Conservation (phyloP, 2,797 vertebrate genomes). For the Clarias fuscus region DNA sequence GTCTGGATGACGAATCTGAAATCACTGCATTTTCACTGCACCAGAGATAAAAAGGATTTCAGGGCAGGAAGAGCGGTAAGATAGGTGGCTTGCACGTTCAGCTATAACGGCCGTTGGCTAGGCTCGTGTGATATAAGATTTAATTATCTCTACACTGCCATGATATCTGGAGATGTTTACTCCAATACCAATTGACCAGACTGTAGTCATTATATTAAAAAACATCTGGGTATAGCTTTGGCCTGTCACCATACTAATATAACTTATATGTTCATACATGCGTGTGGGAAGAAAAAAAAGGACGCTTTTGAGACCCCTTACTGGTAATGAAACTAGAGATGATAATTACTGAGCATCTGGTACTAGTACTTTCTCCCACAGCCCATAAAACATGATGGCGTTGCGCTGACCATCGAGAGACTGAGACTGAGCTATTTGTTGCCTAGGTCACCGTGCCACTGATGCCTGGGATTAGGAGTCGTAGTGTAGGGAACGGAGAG, state of each 20-base stretch:
- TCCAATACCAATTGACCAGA: not conserved
- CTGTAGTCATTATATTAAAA: not conserved
- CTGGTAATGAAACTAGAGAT: not conserved
- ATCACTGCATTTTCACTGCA: not conserved
- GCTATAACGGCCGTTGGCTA: not conserved
- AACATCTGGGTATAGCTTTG: not conserved
- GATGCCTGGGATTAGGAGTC: conserved; percentile 62
- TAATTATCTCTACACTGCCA: not conserved
- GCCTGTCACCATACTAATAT: not conserved
- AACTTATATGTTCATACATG: not conserved
- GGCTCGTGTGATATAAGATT: not conserved
- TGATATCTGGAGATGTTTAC: not conserved
- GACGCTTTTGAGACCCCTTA: not conserved
- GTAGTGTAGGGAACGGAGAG: conserved; percentile 1
- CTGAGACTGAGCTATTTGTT: conserved; percentile 69
- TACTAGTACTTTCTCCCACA: conserved; percentile 60
- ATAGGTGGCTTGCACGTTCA: not conserved
- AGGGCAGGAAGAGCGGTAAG: not conserved
- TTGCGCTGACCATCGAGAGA: conserved; percentile 59
- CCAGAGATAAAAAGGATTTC: not conserved
- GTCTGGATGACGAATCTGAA: not conserved
- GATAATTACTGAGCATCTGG: conserved; percentile 29
- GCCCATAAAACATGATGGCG: conserved; percentile 74
- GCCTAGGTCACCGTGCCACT: conserved; percentile 67
- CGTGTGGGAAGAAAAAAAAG: not conserved